A percentile compares a stretch with the other conserved stretches of the same genome.
Evolutionary conservation across 2,888 invertebrate species (phyloP).

Genomic region (Eristalis intricaria): DNA sequence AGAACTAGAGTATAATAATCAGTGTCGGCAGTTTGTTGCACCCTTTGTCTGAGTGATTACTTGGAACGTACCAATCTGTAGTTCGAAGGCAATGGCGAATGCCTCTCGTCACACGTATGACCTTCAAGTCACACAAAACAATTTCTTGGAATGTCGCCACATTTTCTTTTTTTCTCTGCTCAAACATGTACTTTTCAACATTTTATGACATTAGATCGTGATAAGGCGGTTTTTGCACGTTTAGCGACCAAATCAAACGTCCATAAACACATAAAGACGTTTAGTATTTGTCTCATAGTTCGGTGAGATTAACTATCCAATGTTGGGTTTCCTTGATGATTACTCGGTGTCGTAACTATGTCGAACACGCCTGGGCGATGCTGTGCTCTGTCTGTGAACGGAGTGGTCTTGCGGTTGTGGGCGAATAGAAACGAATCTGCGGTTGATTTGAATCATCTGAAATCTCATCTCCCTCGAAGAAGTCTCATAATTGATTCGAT

Average conservation of each 20-base stretch:
- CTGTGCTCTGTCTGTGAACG: no score
- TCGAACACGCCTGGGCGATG: not conserved
- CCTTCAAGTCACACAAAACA: not conserved
- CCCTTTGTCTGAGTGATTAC: no score
- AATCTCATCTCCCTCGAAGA: no score
- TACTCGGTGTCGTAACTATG: not conserved
- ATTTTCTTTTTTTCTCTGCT: not conserved
- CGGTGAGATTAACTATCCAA: not conserved
- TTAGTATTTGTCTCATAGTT: not conserved
- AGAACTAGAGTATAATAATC: no score
- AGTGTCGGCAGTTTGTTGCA: no score
- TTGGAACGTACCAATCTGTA: no score
- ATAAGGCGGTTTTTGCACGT: not conserved
- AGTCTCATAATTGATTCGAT: no score
- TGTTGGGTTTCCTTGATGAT: conserved; percentile 1
- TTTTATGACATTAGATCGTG: not conserved
- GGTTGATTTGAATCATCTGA: no score
- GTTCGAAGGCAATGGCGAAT: no score
- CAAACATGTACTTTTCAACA: not conserved
- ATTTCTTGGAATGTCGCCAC: not conserved
- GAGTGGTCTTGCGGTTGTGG: no score
- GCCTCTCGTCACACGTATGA: no score
- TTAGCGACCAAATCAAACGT: not conserved
- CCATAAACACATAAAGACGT: conserved; percentile 7
- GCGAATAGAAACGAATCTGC: no score